Percentiles rank a stretch among this genome's conserved stretches.
Evolutionary conservation across 2,113 vertebrate species (phyloP).

Genomic region (Lampris incognitus): DNA sequence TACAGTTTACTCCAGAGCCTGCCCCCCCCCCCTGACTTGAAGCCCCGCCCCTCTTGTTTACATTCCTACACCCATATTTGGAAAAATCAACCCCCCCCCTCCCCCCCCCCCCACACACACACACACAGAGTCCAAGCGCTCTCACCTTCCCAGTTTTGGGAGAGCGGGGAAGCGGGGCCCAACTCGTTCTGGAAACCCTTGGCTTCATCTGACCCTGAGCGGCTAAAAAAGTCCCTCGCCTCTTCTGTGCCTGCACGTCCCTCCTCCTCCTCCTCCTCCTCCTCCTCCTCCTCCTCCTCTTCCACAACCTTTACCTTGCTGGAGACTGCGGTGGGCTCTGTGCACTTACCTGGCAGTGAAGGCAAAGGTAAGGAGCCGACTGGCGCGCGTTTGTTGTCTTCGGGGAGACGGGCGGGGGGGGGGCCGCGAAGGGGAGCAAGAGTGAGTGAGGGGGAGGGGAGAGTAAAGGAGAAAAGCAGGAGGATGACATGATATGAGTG

Average conservation of each 20-base stretch:
- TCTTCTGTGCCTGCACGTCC: neutral
- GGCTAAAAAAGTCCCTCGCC: slow-evolving; percentile 34
- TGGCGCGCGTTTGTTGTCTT: slow-evolving; percentile 19
- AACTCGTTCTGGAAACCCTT: slow-evolving; percentile 44
- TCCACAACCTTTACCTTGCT: neutral
- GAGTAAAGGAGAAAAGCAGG: neutral
- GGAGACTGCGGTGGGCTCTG: slow-evolving; percentile 22
- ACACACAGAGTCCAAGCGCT: slow-evolving; percentile 69
- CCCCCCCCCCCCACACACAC: neutral
- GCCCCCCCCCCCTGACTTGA: slow-evolving; percentile 29
- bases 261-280: neutral
- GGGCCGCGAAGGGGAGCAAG: neutral
- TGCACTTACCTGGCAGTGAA: slow-evolving; percentile 50
- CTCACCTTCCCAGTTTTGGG: slow-evolving; percentile 67
- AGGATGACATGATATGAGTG: slow-evolving; percentile 20
- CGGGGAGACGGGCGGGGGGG: slow-evolving; percentile 24
- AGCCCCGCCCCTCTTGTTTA: slow-evolving; percentile 87
- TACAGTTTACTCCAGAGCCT: slow-evolving; percentile 77
- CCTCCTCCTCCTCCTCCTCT: neutral
- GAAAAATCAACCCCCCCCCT: slow-evolving; percentile 72
- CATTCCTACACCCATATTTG: slow-evolving; percentile 86
- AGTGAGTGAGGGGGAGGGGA: slow-evolving; percentile 24
- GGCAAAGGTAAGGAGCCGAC: slow-evolving; percentile 62
- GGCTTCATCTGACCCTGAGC: slow-evolving; percentile 56
- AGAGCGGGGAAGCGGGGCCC: slow-evolving; percentile 60